Base-by-base conservation (phyloP, 2,888 invertebrate genomes). In the Agrochola macilenta region DNA sequence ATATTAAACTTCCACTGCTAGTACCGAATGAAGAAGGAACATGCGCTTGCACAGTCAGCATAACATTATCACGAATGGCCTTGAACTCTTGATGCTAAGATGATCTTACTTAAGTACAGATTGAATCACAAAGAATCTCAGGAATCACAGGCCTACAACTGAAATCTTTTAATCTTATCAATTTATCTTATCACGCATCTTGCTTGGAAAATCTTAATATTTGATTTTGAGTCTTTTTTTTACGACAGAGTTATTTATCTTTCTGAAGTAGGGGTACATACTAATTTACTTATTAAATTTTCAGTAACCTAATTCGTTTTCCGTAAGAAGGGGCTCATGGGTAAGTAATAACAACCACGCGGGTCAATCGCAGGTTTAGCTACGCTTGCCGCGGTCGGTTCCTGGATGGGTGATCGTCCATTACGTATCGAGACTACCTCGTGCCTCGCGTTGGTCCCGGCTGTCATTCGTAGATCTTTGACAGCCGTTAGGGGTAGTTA, bases 51-150 rank as follows among this genome's bases (percentile, higher is more conserved):
- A 17, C 30, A 60, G 43, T 54, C 58, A 52, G 43, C 11, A 23
- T 66, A 14, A 35, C 26, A 52, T 30, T 17, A 43, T 30, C n/a
- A n/a, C 12, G 12, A 14, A 23, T 20, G 30, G 1, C 64, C 69
- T 69, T 83, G 79, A 83, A 39, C 58, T 64, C 54, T 72, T 49
- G 17, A 49, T 17, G 14, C 17, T 49, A 46, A 35, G 5, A n/a
- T 49, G 68, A 82, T n/a, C 68, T 64, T 76, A 11, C 11, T 14
- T 35, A 52, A 17, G 68, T 58, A 74, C 20, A 20, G 4, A 77
- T 68, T 46, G 12, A 30, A 43, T 72, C 26, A 14, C 20, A 57
- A 30, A 81, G 17, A 61, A 49, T 65, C 20, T 46, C 17, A 60
- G 3, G 0, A 61, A 54, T 1, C 17, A 30, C 2, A 39, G 14